Conservation (phyloP, 1,140 invertebrate genomes). For the Lasioglossum baleicum region DNA sequence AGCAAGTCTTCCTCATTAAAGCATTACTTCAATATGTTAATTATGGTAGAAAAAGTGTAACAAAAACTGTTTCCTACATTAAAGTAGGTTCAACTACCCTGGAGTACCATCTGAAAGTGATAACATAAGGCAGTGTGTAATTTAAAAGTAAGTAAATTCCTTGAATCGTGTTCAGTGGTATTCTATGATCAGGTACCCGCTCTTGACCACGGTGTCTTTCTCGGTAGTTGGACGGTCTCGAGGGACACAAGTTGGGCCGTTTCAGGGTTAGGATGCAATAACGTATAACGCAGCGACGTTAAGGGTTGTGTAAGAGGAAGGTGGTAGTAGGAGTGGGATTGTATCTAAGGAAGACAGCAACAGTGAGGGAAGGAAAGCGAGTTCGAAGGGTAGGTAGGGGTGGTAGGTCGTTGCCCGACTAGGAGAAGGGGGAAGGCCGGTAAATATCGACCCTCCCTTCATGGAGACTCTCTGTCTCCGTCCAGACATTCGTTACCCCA, state of each 20-base stretch:
- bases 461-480: conserved; percentile 57
- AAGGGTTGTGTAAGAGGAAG: neutral
- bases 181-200: conserved; percentile 25
- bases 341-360: conserved; percentile 34
- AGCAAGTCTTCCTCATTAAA: neutral
- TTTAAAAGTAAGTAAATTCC: neutral
- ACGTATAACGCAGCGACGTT: conserved; percentile 27
- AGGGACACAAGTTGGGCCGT: conserved; percentile 25
- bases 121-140: neutral
- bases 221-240: conserved; percentile 28
- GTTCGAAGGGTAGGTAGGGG: conserved; percentile 38
- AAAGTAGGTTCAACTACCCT: neutral
- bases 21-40: neutral
- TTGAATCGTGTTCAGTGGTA: neutral
- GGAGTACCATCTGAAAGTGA: neutral
- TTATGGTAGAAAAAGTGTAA: neutral
- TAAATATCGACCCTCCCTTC: conserved; percentile 76
- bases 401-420: conserved; percentile 71
- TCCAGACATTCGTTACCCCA: conserved; percentile 67
- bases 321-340: neutral
- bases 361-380: conserved; percentile 23
- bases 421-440: conserved; percentile 62
- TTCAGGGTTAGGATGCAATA: conserved; percentile 50
- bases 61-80: neutral
- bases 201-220: conserved; percentile 50